These are phyloP conservation scores for Drepanosiphum platanoidis DNA, from an alignment of 2,888 invertebrate genomes.

Conservation along the genomic window DNA sequence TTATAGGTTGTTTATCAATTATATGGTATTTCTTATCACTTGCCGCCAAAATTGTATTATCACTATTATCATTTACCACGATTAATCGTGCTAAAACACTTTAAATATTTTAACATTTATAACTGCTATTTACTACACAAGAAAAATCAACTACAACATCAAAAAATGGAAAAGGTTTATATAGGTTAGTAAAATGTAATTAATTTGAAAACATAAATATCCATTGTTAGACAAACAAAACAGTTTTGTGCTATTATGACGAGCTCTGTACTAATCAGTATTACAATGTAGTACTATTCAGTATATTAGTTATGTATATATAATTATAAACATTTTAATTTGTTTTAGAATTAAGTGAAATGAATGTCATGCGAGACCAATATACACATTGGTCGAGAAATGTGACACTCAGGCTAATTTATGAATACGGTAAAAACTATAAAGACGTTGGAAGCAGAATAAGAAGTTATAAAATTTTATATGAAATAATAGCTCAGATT, in stretches of 20 bases:
- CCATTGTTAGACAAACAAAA: slow-evolving; percentile 23
- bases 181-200: slow-evolving; percentile 28
- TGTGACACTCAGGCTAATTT: slow-evolving; percentile 32
- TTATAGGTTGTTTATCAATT: slow-evolving; percentile 24
- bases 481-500: slow-evolving; percentile 21
- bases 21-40: slow-evolving; percentile 26
- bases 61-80: slow-evolving; percentile 29
- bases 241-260: slow-evolving; percentile 27
- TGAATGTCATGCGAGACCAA: slow-evolving; percentile 24
- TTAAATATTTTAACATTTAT: too few species aligned
- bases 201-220: slow-evolving; percentile 21
- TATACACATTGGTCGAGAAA: slow-evolving; percentile 40
- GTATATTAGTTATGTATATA: slow-evolving; percentile 13
- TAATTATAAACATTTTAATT: slow-evolving; percentile 23
- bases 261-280: slow-evolving; percentile 3
- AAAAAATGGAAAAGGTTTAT: slow-evolving; percentile 31
- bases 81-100: slow-evolving; percentile 10
- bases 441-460: slow-evolving; percentile 6
- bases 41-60: slow-evolving; percentile 33
- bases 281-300: background rate
- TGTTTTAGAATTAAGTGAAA: slow-evolving; percentile 37
- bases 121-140: slow-evolving; percentile 6
- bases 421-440: slow-evolving; percentile 18
- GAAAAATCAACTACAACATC: slow-evolving; percentile 13
- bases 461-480: slow-evolving; percentile 18